Percentiles rank a stretch among this genome's conserved stretches.
Evolutionary conservation across 2,113 vertebrate species (phyloP).

Genomic region (Syrmaticus mikado): DNA sequence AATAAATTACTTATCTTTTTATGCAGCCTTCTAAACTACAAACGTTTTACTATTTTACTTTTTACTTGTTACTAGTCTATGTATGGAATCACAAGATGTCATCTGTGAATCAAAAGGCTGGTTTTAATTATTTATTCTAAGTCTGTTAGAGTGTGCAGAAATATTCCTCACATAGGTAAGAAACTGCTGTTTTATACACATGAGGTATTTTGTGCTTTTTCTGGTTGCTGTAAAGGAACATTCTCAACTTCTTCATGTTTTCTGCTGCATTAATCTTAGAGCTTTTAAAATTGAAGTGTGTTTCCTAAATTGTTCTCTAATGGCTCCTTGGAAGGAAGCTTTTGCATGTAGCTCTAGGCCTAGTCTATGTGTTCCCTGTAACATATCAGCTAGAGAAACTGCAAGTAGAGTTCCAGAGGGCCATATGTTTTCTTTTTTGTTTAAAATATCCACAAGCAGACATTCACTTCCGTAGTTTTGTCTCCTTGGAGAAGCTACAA

Average conservation of each 20-base stretch:
- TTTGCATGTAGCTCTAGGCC: not conserved
- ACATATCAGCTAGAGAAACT: slow-evolving; percentile 18
- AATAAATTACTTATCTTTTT: not conserved
- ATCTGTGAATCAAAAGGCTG: not conserved
- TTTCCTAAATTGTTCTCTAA: not conserved
- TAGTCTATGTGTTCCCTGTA: not conserved
- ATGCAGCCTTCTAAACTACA: slow-evolving; percentile 3
- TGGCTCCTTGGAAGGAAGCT: not conserved
- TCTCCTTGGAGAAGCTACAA: slow-evolving; percentile 11
- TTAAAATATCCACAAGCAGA: slow-evolving; percentile 56
- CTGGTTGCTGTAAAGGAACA: not conserved
- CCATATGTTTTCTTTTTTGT: slow-evolving; percentile 63
- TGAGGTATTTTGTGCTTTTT: not conserved
- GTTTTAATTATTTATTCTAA: not conserved
- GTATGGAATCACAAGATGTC: not conserved
- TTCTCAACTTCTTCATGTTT: not conserved
- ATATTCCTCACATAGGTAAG: not conserved
- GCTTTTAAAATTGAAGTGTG: fast-evolving
- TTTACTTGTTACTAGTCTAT: not conserved
- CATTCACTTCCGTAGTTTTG: slow-evolving; percentile 47
- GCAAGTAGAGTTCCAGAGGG: slow-evolving; percentile 15
- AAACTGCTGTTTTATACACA: not conserved
- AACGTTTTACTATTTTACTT: not conserved
- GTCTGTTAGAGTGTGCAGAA: not conserved
- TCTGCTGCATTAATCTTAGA: not conserved